Evolutionary conservation across 1,140 invertebrate species (phyloP).

Genomic region (Araneus ventricosus): DNA sequence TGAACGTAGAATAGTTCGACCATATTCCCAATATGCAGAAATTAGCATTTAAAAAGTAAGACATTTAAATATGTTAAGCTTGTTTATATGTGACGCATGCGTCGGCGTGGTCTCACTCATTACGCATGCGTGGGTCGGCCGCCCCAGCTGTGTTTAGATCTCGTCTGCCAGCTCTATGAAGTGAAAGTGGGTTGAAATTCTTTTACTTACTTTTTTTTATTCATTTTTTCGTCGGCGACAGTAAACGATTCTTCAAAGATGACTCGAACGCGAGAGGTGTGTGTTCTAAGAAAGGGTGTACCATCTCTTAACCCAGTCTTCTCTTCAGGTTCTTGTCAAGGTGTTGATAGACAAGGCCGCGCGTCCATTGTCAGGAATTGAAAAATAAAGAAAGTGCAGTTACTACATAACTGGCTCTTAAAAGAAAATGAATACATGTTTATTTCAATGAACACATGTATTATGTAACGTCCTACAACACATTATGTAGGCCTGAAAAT

Average conservation of each 20-base stretch:
- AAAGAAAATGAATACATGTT: neutral
- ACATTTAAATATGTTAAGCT: too few species aligned
- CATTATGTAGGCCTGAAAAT: too few species aligned
- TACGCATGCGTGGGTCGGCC: slow-evolving; percentile 3
- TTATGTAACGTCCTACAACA: too few species aligned
- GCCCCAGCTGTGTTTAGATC: neutral
- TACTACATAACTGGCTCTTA: neutral
- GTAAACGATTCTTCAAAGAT: neutral
- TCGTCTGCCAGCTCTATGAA: neutral
- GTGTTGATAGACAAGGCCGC: slow-evolving; percentile 7
- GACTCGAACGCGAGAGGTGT: neutral
- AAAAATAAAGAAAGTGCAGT: neutral
- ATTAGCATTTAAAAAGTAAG: too few species aligned
- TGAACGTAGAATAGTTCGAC: too few species aligned
- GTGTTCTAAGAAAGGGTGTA: slow-evolving; percentile 10
- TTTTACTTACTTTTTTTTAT: neutral
- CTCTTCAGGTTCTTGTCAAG: neutral
- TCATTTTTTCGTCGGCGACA: neutral
- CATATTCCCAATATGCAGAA: too few species aligned
- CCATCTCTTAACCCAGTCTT: neutral
- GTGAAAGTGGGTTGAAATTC: slow-evolving; percentile 21
- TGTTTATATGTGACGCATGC: neutral
- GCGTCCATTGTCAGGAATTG: neutral
- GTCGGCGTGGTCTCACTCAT: neutral
- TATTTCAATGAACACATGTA: too few species aligned